Conservation (phyloP, 2,888 invertebrate species). For the Noctua janthe region DNA sequence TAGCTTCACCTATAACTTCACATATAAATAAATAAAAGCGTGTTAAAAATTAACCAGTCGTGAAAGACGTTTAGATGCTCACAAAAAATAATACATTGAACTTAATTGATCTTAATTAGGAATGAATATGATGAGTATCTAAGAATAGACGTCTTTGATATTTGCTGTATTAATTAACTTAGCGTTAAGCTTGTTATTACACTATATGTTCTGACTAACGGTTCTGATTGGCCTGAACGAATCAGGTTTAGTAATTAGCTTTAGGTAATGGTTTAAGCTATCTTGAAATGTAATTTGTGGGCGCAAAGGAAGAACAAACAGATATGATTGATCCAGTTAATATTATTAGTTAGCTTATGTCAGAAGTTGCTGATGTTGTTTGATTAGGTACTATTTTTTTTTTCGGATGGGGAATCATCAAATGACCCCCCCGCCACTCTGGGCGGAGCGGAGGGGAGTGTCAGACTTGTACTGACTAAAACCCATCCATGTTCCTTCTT, state of each 20-base stretch:
- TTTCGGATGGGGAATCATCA: no score
- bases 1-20: no score
- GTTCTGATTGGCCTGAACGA: neutral
- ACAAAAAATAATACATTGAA: no score
- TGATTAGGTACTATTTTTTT: no score
- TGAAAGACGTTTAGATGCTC: no score
- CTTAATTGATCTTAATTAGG: neutral
- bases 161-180: neutral
- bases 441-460: no score
- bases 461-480: no score
- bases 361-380: neutral
- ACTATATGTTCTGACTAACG: neutral
- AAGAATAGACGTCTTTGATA: neutral
- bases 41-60: no score
- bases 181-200: neutral
- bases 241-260: neutral
- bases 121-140: conserved; percentile 11
- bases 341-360: no score
- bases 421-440: no score
- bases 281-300: neutral
- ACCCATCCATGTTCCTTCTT: no score
- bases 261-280: neutral
- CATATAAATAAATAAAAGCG: no score
- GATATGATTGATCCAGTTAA: neutral
- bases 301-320: neutral